These are phyloP conservation scores for Cynopterus sphinx DNA, from an alignment of 2,797 vertebrate species.

Conservation along the genomic window DNA sequence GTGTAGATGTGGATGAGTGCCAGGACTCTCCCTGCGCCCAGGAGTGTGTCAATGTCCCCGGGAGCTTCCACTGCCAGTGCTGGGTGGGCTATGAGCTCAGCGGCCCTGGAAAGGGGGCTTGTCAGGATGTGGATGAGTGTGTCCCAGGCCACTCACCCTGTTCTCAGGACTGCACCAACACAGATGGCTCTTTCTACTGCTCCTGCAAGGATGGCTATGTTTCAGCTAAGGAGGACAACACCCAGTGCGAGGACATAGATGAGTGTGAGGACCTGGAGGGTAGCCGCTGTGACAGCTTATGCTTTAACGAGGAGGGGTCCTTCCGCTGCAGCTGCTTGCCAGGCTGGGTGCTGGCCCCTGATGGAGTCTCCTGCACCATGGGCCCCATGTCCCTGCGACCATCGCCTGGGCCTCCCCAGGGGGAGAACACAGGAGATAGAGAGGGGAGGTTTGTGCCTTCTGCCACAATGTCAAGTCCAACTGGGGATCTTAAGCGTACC, in stretches of 20 bases:
- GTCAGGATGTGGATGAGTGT: constrained; percentile 85
- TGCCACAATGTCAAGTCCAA: neutral
- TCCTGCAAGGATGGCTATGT: constrained; percentile 79
- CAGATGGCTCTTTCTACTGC: constrained; percentile 80
- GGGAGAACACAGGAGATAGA: neutral
- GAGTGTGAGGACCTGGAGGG: constrained; percentile 75
- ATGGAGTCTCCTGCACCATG: constrained; percentile 72
- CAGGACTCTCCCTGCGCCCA: constrained; percentile 77
- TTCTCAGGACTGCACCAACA: constrained; percentile 81
- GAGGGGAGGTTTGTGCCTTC: neutral
- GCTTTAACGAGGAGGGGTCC: constrained; percentile 80
- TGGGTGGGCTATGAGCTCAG: constrained; percentile 79
- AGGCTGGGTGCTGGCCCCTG: constrained; percentile 46
- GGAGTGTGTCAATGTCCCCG: constrained; percentile 82
- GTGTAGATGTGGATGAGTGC: constrained; percentile 85
- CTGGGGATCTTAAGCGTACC: accelerated
- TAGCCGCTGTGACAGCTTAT: constrained; percentile 74
- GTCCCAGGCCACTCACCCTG: constrained; percentile 68
- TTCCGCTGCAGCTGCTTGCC: constrained; percentile 81
- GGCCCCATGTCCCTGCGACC: neutral
- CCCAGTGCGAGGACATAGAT: constrained; percentile 82
- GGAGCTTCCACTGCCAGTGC: constrained; percentile 84
- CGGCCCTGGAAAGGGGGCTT: constrained; percentile 26
- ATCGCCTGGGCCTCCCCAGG: neutral
- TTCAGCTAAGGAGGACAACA: constrained; percentile 27